phyloP scores from a whole-genome alignment of 2,797 vertebrate genomes.

The Tympanoctomys barrerae region DNA sequence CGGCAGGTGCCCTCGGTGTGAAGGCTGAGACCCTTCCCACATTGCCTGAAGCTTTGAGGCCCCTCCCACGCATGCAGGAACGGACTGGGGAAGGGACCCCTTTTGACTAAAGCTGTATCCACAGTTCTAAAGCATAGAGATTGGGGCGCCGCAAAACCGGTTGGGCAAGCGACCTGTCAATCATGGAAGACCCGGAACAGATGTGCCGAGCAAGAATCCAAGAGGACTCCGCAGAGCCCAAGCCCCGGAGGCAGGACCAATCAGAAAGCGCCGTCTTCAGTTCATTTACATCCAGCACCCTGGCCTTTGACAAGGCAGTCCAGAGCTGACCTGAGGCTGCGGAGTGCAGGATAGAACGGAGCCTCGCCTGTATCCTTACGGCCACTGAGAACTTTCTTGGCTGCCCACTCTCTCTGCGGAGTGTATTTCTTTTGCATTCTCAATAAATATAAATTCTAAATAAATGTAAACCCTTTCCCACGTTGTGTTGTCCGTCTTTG shows the following conservation, averaged over 20 bases:
- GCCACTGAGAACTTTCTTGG: background rate
- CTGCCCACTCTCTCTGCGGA: background rate
- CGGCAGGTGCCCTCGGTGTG: background rate
- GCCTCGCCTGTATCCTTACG: background rate
- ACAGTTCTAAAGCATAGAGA: conserved; percentile 50
- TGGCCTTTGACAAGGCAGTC: background rate
- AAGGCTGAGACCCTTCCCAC: background rate
- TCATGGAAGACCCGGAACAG: background rate
- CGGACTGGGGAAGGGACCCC: background rate
- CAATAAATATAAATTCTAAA: background rate
- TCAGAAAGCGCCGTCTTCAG: background rate
- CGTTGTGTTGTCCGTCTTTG: background rate
- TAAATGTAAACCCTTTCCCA: background rate
- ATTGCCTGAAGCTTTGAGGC: background rate
- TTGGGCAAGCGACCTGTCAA: background rate
- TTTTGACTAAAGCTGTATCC: background rate
- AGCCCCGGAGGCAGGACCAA: background rate
- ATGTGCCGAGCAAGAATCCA: background rate
- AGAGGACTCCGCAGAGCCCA: background rate
- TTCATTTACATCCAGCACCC: background rate
- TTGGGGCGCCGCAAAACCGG: background rate
- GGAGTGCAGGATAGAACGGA: background rate
- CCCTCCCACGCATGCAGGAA: background rate
- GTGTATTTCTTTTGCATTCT: background rate
- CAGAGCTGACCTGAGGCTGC: background rate